phyloP scores from a whole-genome alignment of 2,113 vertebrate species.

The zebrafish (Danio rerio) region GRCz12tu NC_133195.1:50833001-50833500 shows the following conservation, averaged over 20 bases:
- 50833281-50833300: neutral
- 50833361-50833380: constrained; percentile 22
- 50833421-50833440: constrained; percentile 18
- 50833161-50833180: neutral
- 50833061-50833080: too few species aligned
- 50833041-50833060: too few species aligned
- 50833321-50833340: constrained; percentile 14
- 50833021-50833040: too few species aligned
- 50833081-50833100: too few species aligned
- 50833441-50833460: neutral
- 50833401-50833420: constrained; percentile 19
- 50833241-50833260: neutral
- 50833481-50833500: neutral
- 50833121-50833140: neutral
- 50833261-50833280: neutral
- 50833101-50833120: too few species aligned
- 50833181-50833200: neutral
- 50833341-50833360: neutral
- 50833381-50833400: constrained; percentile 15
- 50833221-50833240: neutral
- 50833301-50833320: neutral
- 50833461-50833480: neutral
- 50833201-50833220: neutral
- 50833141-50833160: neutral
- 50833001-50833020: too few species aligned